phyloP scores from a whole-genome alignment of 2,888 invertebrate genomes.

The Phanerotoma sp. region DNA sequence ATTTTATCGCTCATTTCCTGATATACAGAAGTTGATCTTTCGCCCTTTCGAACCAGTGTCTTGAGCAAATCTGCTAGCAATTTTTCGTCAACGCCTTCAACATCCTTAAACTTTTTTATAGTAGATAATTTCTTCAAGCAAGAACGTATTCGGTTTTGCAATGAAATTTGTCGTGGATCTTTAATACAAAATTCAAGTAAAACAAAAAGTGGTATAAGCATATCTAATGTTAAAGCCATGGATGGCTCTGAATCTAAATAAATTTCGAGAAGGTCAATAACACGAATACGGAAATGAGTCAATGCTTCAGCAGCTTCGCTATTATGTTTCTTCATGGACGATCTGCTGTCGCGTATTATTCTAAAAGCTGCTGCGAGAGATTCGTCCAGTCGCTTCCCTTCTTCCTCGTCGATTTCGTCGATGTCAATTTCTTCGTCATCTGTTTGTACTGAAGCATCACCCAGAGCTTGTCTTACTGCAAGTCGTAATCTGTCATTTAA shows the following conservation, averaged over 20 bases:
- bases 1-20: slow-evolving; percentile 69
- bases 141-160: slow-evolving; percentile 65
- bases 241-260: slow-evolving; percentile 71
- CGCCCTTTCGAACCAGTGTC: slow-evolving; percentile 65
- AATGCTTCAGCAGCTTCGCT: slow-evolving; percentile 68
- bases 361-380: slow-evolving; percentile 75
- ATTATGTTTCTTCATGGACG: slow-evolving; percentile 60
- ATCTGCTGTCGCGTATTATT: slow-evolving; percentile 58
- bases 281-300: slow-evolving; percentile 73
- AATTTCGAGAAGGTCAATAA: slow-evolving; percentile 73
- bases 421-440: slow-evolving; percentile 73
- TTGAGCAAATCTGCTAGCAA: slow-evolving; percentile 60
- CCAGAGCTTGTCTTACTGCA: slow-evolving; percentile 73
- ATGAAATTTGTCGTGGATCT: slow-evolving; percentile 68
- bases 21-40: slow-evolving; percentile 64
- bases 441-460: slow-evolving; percentile 62
- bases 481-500: slow-evolving; percentile 70
- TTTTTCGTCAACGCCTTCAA: slow-evolving; percentile 61
- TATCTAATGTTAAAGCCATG: slow-evolving; percentile 68
- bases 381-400: slow-evolving; percentile 72
- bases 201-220: slow-evolving; percentile 69
- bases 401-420: slow-evolving; percentile 74
- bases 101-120: slow-evolving; percentile 64
- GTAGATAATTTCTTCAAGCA: slow-evolving; percentile 65
- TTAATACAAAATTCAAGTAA: slow-evolving; percentile 71